phyloP scores from a whole-genome alignment of 1,140 invertebrate genomes.

The Panulirus ornatus region DNA sequence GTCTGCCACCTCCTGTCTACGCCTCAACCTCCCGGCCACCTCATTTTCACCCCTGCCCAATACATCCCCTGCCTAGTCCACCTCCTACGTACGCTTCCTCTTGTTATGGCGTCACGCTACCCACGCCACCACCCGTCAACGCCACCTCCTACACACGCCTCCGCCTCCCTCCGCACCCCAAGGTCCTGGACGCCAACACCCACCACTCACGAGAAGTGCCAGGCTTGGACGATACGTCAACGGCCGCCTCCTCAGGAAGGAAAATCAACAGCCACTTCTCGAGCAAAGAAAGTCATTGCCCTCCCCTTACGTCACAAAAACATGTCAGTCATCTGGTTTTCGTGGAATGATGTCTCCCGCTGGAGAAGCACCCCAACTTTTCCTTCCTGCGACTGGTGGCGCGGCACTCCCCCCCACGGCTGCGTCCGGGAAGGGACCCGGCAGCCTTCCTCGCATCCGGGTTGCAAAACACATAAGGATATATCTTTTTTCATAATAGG shows the following conservation, averaged over 20 bases:
- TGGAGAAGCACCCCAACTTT: no score
- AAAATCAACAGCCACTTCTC: no score
- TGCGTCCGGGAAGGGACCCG: neutral
- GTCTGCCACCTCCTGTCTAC: neutral
- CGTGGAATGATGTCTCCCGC: no score
- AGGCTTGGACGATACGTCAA: no score
- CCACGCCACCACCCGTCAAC: neutral
- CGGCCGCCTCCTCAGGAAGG: no score
- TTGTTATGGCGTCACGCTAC: no score
- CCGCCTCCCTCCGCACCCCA: neutral
- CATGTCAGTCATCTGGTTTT: no score
- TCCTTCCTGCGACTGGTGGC: no score
- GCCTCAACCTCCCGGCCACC: no score
- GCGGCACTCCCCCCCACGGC: neutral
- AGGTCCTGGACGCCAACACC: neutral
- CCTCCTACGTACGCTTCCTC: neutral
- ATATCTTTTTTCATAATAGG: neutral
- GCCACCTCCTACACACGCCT: neutral
- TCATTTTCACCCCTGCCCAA: no score
- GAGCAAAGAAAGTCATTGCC: no score
- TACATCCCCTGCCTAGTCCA: neutral
- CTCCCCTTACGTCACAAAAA: no score
- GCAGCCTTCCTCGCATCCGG: conserved; percentile 12
- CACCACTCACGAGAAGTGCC: neutral
- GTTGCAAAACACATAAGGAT: conserved; percentile 4